Evolutionary conservation across 1,140 invertebrate species (phyloP).

Genomic region (Phymastichus coffea): DNA sequence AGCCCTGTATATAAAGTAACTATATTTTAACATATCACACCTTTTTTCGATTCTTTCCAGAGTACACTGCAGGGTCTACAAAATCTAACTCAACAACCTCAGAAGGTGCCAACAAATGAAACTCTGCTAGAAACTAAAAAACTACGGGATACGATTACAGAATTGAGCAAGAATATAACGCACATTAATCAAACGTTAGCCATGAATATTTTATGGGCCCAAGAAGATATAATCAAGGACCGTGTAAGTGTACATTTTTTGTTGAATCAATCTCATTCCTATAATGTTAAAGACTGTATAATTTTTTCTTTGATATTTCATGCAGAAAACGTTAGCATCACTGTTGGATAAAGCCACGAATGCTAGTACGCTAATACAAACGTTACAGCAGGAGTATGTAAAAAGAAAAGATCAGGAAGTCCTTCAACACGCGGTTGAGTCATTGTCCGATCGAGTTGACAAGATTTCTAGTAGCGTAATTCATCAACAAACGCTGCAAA

Average conservation of each 20-base stretch:
- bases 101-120: slow-evolving; percentile 45
- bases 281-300: background rate
- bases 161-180: slow-evolving; percentile 49
- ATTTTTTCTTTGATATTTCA: slow-evolving; percentile 18
- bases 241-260: slow-evolving; percentile 47
- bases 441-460: slow-evolving; percentile 2
- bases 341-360: slow-evolving; percentile 49
- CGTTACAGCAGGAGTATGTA: slow-evolving; percentile 46
- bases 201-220: slow-evolving; percentile 50
- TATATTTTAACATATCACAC: too few species aligned
- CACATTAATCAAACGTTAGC: slow-evolving; percentile 54
- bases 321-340: slow-evolving; percentile 46
- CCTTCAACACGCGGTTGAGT: slow-evolving; percentile 6
- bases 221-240: slow-evolving; percentile 54
- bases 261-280: background rate
- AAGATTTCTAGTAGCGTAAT: slow-evolving; percentile 25
- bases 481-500: slow-evolving; percentile 37
- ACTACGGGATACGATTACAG: slow-evolving; percentile 43
- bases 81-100: slow-evolving; percentile 42
- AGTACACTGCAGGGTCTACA: slow-evolving; percentile 39
- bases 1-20: too few species aligned
- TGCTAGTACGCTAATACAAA: slow-evolving; percentile 48
- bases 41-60: slow-evolving; percentile 37
- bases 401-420: slow-evolving; percentile 33
- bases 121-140: slow-evolving; percentile 49